Evolutionary conservation across 1,140 invertebrate genomes (phyloP).

Genomic region (Apis dorsata): DNA sequence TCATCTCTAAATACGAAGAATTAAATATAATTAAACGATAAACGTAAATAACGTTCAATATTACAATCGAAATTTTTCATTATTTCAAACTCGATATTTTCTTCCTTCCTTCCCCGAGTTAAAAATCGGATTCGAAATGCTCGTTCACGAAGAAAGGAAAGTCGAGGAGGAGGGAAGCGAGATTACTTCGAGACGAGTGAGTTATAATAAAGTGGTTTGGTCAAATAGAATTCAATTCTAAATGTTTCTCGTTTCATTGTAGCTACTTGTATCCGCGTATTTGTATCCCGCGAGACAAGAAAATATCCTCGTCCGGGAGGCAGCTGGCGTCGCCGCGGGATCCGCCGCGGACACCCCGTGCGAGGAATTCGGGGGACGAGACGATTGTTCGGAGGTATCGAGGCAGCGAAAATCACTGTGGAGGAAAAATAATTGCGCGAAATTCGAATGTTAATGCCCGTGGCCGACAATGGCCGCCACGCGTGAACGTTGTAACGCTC

Average conservation of each 20-base stretch:
- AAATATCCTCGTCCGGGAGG: slow-evolving; percentile 46
- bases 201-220: slow-evolving; percentile 75
- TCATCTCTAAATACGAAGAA: background rate
- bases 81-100: too few species aligned
- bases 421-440: slow-evolving; percentile 76
- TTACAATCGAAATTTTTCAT: too few species aligned
- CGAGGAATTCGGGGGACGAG: background rate
- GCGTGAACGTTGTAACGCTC: slow-evolving; percentile 20
- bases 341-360: slow-evolving; percentile 27
- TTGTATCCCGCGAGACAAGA: slow-evolving; percentile 50
- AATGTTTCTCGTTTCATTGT: slow-evolving; percentile 65
- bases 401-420: slow-evolving; percentile 72
- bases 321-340: slow-evolving; percentile 63
- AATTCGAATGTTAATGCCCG: slow-evolving; percentile 41
- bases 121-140: background rate
- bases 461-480: slow-evolving; percentile 36
- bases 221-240: slow-evolving; percentile 36
- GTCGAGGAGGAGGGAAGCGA: background rate
- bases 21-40: too few species aligned
- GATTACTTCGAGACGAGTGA: slow-evolving; percentile 41
- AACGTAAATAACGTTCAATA: too few species aligned
- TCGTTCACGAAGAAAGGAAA: too few species aligned
- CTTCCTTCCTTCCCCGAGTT: background rate
- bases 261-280: slow-evolving; percentile 41
- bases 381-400: slow-evolving; percentile 74